Percentiles rank a stretch among this genome's conserved stretches.
Evolutionary conservation across 2,113 vertebrate genomes (phyloP).

Genomic region (Rhizomys pruinosus): DNA sequence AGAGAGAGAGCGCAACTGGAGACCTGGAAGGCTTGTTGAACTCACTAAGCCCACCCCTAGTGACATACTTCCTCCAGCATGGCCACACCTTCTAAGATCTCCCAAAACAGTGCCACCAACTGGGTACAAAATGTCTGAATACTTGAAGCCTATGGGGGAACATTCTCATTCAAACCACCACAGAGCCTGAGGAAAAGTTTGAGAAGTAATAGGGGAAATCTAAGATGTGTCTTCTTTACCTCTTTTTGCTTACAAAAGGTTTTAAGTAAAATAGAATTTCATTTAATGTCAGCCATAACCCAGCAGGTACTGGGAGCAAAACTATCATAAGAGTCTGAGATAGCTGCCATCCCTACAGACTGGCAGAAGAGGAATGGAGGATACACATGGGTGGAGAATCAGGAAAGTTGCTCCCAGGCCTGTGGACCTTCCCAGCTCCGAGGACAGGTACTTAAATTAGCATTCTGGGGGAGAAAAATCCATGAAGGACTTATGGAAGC

Average conservation of each 20-base stretch:
- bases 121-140: no score
- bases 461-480: constrained; percentile 55
- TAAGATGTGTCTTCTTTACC: background rate
- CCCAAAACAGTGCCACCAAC: no score
- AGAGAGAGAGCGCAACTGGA: no score
- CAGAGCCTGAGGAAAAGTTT: background rate
- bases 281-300: background rate
- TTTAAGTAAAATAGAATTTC: constrained; percentile 44
- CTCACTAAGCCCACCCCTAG: no score
- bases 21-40: no score
- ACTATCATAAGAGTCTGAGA: background rate
- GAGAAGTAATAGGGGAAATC: background rate
- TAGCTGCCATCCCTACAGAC: background rate
- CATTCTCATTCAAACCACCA: no score
- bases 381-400: background rate
- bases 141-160: no score
- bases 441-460: constrained; percentile 57
- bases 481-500: constrained; percentile 73
- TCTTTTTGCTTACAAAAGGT: constrained; percentile 12
- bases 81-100: no score
- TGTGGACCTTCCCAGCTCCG: background rate
- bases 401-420: background rate
- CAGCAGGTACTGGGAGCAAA: background rate
- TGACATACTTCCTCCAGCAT: no score
- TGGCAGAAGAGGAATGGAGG: background rate